Base-by-base conservation (phyloP, 1,140 invertebrate genomes). In the Nephila pilipes region DNA sequence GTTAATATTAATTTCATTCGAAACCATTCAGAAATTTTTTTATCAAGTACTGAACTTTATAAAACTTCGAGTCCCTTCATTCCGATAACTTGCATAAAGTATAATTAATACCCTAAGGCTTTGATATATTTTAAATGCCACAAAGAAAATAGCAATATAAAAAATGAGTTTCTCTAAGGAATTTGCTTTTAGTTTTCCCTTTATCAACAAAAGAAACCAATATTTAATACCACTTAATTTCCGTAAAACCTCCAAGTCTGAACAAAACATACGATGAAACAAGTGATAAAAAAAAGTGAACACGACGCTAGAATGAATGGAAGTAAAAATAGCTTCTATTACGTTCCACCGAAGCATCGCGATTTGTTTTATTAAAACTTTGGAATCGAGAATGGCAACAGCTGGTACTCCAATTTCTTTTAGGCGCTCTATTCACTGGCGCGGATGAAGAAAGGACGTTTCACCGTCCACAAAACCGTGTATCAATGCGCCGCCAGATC, bases 321-420 rank as follows among this genome's bases (percentile, higher is more conserved):
- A 36, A 58, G 63, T 18, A 90, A 90, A 90, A 91, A 91, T 46
- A 91, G 83, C 55, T 91, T 91, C 89, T 91, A 91, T 92, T 92
- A 75, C 60, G 80, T 92, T 92, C 63, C 81, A 92, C n/a, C 69
- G 90, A 92, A 85, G 90, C 90, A 69, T 92, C 81, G 57, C 75
- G 90, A 92, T 92, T 92, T 92, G 90, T 92, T 92, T 91, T 91
- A 92, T 85, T 92, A 92, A 92, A 92, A 92, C 90, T 92, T 92
- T 85, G 83, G 81, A 92, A 85, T 85, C 63, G 58, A 83, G 81
- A 85, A 92, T 92, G 81, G 90, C 90, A 92, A 92, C 90, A 92
- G 90, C 90, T 85, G 90, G 80, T n/a, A 29, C 57, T 81, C 80
- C 90, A 92, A 92, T 92, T 92, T 92, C 90, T 92, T n/a, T 92